Percentiles rank a stretch among this genome's conserved stretches.
Conservation (phyloP, 1,140 invertebrate species). For the Trachymyrmex cornetzi region DNA sequence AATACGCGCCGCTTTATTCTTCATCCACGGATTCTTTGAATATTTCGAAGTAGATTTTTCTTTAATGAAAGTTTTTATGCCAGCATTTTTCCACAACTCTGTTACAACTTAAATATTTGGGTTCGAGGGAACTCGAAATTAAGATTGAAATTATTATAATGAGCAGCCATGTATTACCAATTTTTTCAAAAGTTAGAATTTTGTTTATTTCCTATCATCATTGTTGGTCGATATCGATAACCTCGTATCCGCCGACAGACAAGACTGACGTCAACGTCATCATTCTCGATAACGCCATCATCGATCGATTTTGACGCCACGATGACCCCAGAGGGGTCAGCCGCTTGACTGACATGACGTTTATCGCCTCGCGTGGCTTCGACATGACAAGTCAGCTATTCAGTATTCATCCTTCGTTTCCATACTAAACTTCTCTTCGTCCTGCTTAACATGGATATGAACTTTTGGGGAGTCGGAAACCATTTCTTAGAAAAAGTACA, state of each 20-base stretch:
- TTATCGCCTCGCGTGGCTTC: constrained; percentile 69
- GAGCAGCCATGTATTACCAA: neutral
- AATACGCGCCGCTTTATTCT: constrained; percentile 14
- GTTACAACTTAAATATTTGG: neutral
- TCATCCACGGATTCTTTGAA: constrained; percentile 20
- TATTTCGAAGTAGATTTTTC: constrained; percentile 29
- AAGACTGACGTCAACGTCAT: constrained; percentile 69
- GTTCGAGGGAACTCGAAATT: constrained; percentile 4
- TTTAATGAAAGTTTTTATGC: constrained; percentile 31
- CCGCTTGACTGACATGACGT: constrained; percentile 74
- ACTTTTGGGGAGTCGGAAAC: constrained; percentile 4
- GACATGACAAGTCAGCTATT: constrained; percentile 72
- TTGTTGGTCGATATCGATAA: constrained; percentile 27
- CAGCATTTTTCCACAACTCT: constrained; percentile 18
- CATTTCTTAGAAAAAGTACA: neutral
- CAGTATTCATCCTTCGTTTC: constrained; percentile 61
- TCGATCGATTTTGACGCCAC: constrained; percentile 67
- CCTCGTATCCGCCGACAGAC: constrained; percentile 45
- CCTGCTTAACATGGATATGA: neutral
- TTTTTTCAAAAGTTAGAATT: neutral
- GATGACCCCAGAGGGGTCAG: constrained; percentile 63
- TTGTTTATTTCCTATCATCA: neutral
- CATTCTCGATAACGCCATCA: constrained; percentile 61
- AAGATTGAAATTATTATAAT: constrained; percentile 17
- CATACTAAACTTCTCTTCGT: constrained; percentile 33